phyloP scores from a whole-genome alignment of 2,113 vertebrate genomes.

The Regulus satrapa region DNA sequence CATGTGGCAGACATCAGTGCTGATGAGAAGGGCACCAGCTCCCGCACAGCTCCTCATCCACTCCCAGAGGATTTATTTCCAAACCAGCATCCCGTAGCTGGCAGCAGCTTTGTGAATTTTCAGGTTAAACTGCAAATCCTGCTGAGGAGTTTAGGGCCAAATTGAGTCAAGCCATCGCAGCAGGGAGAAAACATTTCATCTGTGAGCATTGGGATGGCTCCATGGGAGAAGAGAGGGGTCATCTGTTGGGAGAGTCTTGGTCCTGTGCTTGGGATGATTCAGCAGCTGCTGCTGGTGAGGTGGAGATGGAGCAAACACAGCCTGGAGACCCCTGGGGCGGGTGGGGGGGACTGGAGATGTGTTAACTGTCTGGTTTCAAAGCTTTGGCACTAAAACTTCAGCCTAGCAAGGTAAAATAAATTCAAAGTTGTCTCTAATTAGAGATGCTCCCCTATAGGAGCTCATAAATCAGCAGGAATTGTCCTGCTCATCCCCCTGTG shows the following conservation, averaged over 20 bases:
- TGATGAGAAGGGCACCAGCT: background rate
- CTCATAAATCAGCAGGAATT: background rate
- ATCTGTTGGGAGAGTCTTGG: background rate
- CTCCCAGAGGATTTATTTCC: background rate
- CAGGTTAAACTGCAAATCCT: background rate
- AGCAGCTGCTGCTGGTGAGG: background rate
- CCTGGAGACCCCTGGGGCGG: background rate
- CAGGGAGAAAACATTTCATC: background rate
- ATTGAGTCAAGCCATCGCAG: background rate
- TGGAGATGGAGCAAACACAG: background rate
- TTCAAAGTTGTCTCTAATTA: background rate
- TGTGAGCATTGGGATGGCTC: background rate
- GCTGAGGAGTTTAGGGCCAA: background rate
- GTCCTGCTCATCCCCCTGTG: fast-evolving
- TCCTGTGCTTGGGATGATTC: background rate
- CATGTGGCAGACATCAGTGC: background rate
- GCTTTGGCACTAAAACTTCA: background rate
- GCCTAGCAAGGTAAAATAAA: background rate
- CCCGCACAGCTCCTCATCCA: background rate
- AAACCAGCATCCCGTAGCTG: background rate
- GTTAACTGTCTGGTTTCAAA: background rate
- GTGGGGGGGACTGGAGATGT: background rate
- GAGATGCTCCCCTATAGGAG: background rate
- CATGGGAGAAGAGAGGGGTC: background rate
- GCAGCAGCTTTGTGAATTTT: background rate